A percentile compares a stretch with the other conserved stretches of the same genome.
Conservation (phyloP, 53 echinoderm and acorn worm species). For the Patiria pectinifera region DNA sequence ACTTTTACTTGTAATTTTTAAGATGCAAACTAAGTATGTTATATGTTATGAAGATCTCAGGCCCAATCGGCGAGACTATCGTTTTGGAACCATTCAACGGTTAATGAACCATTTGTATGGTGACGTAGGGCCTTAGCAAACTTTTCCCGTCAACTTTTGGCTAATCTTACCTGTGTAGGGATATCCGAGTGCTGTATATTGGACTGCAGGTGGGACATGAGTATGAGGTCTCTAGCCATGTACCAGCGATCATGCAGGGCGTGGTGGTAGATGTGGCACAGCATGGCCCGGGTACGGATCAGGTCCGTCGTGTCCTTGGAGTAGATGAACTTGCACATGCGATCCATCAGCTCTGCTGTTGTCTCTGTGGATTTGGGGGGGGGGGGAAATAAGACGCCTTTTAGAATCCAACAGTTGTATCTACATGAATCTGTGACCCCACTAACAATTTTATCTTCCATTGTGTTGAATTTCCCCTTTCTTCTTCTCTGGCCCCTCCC, state of each 20-base stretch:
- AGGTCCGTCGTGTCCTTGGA: slow-evolving; percentile 95
- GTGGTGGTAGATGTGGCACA: slow-evolving; percentile 98
- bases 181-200: slow-evolving; percentile 91
- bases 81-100: no score
- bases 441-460: no score
- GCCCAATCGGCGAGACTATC: no score
- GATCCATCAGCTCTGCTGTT: slow-evolving; percentile 74
- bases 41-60: no score
- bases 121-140: neutral
- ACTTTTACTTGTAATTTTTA: no score
- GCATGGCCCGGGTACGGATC: slow-evolving; percentile 92
- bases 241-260: slow-evolving; percentile 98
- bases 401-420: neutral
- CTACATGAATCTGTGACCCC: neutral
- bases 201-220: slow-evolving; percentile 94
- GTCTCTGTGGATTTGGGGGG: slow-evolving; percentile 52
- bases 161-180: slow-evolving; percentile 83
- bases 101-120: no score
- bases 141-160: neutral
- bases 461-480: no score
- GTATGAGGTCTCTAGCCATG: slow-evolving; percentile 92
- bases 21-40: no score
- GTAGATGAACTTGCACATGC: slow-evolving; percentile 99
- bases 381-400: neutral
- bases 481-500: no score